phyloP scores from a whole-genome alignment of 2,113 vertebrate genomes.

The Microtus richardsoni region DNA sequence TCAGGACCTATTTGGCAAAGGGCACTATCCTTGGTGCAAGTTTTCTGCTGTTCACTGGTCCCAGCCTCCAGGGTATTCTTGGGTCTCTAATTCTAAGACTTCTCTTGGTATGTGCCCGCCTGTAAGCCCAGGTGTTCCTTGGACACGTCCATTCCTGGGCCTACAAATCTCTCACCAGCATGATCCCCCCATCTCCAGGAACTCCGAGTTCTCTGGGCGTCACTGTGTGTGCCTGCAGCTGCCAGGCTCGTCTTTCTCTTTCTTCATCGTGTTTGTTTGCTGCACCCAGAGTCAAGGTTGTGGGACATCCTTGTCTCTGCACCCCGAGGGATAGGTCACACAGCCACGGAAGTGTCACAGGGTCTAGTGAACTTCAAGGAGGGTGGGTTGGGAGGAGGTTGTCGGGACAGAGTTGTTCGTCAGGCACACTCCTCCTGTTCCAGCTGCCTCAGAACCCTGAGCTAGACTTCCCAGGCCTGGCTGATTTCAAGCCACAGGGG shows the following conservation, averaged over 20 bases:
- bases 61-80: background rate
- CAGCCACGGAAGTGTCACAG: background rate
- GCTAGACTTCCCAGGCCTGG: background rate
- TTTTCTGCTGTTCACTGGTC: background rate
- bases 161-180: background rate
- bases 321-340: fast-evolving
- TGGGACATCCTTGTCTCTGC: background rate
- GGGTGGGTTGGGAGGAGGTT: fast-evolving
- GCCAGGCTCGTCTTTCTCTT: too few species aligned
- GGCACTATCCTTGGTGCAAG: background rate
- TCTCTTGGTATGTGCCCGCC: background rate
- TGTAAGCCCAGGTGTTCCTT: background rate
- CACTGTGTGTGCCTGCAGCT: background rate
- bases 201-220: fast-evolving
- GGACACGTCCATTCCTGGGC: background rate
- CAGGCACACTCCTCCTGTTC: background rate
- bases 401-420: background rate
- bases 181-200: background rate
- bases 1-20: background rate
- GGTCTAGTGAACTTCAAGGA: background rate
- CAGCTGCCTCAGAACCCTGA: background rate
- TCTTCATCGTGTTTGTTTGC: too few species aligned
- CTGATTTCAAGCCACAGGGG: constrained; percentile 16
- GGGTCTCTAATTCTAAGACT: background rate
- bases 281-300: background rate